Base-by-base conservation (phyloP, 1,140 invertebrate genomes). In the Reticulitermes speratus region DNA sequence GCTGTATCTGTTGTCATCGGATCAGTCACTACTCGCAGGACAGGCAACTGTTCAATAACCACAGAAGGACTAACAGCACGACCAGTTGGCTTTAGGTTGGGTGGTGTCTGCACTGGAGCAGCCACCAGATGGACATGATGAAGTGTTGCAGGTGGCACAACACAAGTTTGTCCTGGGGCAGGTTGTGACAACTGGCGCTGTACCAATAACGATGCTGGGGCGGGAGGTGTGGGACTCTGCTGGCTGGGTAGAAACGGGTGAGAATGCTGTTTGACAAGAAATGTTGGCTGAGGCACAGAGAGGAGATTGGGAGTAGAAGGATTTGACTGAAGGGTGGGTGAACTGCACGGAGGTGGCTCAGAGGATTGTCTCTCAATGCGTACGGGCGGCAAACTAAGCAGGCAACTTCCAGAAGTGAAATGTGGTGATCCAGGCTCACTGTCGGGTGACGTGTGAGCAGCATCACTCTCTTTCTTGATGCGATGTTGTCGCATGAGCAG, bases 211-310 rank as follows among this genome's bases (percentile, higher is more conserved):
- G 86, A 87, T 88, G 59, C 89, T 88, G 89, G 89, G 86, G 1
- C 87, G 86, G 9, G 89, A 87, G 6, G 87, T 83, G 25, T 87
- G 32, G 88, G 89, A 82, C 91, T 75, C 19, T 87, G 91, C 88
- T 94, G 93, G 88, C 91, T 94, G 14, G 93, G 92, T 86, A 94
- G 88, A 69, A 94, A 87, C 6, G 94, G 94, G 90, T 94, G 94
- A 14, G 94, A 95, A 88, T 94, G 93, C 88, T 95, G 94, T 88
- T 95, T 95, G 23, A 93, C 92, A 84, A 95, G 89, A 88, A 92
- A 93, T 14, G 91, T 90, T 9, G 91, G 90, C 83, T 92, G 92
- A 59, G 94, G 94, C 82, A 94, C 94, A 82, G 92, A 90, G 45
- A 95, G 89, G 85, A 94, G 90, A 88, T 94, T 93, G 7, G 59